Percentiles rank a stretch among this genome's conserved stretches.
phyloP scores from a whole-genome alignment of 2,113 vertebrate species.

The Setophaga coronata region DNA sequence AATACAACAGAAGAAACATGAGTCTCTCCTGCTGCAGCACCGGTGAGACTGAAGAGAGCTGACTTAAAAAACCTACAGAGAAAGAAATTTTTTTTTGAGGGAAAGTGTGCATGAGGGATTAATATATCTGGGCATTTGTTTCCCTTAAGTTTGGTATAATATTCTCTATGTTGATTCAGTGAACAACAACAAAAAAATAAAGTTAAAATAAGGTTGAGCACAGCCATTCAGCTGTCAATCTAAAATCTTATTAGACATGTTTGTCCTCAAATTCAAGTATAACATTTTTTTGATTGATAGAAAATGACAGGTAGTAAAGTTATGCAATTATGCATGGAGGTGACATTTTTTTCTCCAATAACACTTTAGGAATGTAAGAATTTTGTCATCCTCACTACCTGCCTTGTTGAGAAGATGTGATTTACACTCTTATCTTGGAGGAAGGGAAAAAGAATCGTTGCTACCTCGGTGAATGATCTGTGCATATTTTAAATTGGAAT shows the following conservation, averaged over 20 bases:
- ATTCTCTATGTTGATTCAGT: constrained; percentile 22
- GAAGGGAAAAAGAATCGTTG: constrained; percentile 52
- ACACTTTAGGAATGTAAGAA: constrained; percentile 63
- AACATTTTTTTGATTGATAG: constrained; percentile 54
- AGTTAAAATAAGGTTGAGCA: constrained; percentile 47
- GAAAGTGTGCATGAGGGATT: constrained; percentile 14
- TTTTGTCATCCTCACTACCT: constrained; percentile 60
- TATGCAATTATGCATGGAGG: constrained; percentile 59
- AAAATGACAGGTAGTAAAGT: constrained; percentile 43
- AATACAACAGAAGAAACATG: constrained; percentile 9
- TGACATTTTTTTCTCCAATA: constrained; percentile 64
- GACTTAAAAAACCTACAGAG: neutral
- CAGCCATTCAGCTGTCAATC: constrained; percentile 21
- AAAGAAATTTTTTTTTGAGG: neutral
- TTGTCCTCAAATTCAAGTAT: constrained; percentile 18
- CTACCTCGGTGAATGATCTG: constrained; percentile 45
- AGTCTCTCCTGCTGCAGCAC: neutral
- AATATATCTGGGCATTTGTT: constrained; percentile 21
- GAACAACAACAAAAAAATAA: constrained; percentile 45
- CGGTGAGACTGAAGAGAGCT: neutral
- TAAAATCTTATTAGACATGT: constrained; percentile 27
- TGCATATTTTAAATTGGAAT: constrained; percentile 62
- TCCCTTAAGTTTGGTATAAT: neutral
- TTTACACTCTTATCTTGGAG: constrained; percentile 60
- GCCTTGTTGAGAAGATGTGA: constrained; percentile 65